Conservation (phyloP, 2,888 invertebrate genomes). For the Drosophila imparisetae region DNA sequence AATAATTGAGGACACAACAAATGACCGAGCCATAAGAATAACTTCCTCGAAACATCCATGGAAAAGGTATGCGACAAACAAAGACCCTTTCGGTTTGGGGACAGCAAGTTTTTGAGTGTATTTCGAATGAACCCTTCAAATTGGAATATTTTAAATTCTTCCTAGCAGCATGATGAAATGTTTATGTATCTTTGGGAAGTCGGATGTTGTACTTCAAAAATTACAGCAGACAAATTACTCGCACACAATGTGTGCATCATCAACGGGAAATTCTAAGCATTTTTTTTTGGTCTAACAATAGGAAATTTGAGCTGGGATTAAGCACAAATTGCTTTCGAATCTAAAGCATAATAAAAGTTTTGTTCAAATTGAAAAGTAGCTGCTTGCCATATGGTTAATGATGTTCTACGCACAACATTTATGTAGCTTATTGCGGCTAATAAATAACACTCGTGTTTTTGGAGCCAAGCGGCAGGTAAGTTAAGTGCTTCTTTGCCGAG, state of each 20-base stretch:
- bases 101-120: not conserved
- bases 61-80: slow-evolving; percentile 18
- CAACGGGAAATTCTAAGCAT: not conserved
- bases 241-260: not conserved
- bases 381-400: not conserved
- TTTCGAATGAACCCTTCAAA: not conserved
- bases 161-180: not conserved
- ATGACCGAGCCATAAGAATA: slow-evolving; percentile 34
- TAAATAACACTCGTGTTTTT: slow-evolving; percentile 18
- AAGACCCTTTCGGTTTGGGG: slow-evolving; percentile 30
- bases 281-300: not conserved
- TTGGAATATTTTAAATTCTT: not conserved
- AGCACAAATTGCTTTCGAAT: not conserved
- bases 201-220: not conserved
- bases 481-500: slow-evolving; percentile 24
- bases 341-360: not conserved
- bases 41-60: slow-evolving; percentile 5
- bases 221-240: not conserved
- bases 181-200: not conserved
- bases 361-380: not conserved
- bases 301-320: not conserved
- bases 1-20: slow-evolving; percentile 41
- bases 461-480: slow-evolving; percentile 13
- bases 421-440: slow-evolving; percentile 19
- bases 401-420: not conserved